Percentiles rank a stretch among this genome's conserved stretches.
Evolutionary conservation across 2,113 vertebrate genomes (phyloP).

Genomic region (Labeo catla): DNA sequence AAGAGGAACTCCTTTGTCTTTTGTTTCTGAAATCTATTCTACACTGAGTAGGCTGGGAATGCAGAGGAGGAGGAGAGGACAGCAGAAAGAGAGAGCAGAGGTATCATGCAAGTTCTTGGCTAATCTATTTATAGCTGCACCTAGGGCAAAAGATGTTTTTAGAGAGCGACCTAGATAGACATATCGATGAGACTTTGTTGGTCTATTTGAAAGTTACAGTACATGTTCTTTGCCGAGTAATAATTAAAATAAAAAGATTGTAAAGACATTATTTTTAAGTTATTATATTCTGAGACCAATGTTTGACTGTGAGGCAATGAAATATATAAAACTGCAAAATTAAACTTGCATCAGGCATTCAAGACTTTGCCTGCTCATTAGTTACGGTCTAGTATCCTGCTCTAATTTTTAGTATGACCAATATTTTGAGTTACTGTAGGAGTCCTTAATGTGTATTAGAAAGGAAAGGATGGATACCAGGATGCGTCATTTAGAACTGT

Average conservation of each 20-base stretch:
- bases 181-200: conserved; percentile 66
- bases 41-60: conserved; percentile 60
- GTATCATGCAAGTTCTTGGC: conserved; percentile 57
- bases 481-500: not conserved
- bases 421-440: not conserved
- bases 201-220: conserved; percentile 60
- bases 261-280: not conserved
- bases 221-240: not conserved
- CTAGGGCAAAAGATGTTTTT: conserved; percentile 74
- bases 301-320: conserved; percentile 6
- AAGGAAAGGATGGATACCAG: conserved; percentile 7
- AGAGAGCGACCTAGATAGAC: conserved; percentile 77
- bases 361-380: conserved; percentile 7
- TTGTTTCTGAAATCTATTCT: conserved; percentile 39
- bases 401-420: not conserved
- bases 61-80: conserved; percentile 66
- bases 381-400: not conserved
- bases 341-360: not conserved
- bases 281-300: not conserved
- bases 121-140: conserved; percentile 76
- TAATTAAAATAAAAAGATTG: not conserved
- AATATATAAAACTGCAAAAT: not conserved
- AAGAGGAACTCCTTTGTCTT: conserved; percentile 18
- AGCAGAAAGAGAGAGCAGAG: conserved; percentile 63
- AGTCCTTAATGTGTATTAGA: not conserved